Evolutionary conservation across 2,113 vertebrate genomes (phyloP).

Genomic region (Eublepharis macularius): DNA sequence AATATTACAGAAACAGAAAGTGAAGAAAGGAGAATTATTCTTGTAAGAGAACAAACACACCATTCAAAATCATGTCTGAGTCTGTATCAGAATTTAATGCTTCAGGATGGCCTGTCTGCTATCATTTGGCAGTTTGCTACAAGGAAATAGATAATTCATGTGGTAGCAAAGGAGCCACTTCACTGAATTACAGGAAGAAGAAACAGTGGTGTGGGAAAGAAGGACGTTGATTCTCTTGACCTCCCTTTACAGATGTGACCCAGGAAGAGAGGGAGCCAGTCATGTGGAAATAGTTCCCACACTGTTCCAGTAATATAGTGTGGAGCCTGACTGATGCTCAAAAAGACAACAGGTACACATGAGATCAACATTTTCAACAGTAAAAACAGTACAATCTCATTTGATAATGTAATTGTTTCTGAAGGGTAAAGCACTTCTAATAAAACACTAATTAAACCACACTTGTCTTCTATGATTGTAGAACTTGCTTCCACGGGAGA

Average conservation of each 20-base stretch:
- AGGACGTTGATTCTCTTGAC: neutral
- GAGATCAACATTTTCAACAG: neutral
- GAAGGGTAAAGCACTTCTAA: slow-evolving; percentile 59
- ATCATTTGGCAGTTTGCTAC: no score
- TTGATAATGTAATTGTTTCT: slow-evolving; percentile 64
- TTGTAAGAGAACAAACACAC: no score
- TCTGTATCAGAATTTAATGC: no score
- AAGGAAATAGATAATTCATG: no score
- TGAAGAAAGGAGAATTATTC: no score
- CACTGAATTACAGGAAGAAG: neutral
- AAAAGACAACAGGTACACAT: neutral
- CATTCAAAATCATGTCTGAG: no score
- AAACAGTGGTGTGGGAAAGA: neutral
- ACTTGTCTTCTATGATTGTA: slow-evolving; percentile 56
- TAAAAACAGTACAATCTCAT: slow-evolving; percentile 39
- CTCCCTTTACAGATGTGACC: neutral
- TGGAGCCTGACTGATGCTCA: neutral
- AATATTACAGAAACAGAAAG: no score
- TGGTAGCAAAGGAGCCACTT: neutral
- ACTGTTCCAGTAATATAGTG: neutral
- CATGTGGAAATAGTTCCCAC: neutral
- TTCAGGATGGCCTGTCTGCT: no score
- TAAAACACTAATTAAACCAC: slow-evolving; percentile 60
- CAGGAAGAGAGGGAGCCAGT: neutral
- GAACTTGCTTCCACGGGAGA: slow-evolving; percentile 55